Evolutionary conservation across 2,888 invertebrate genomes (phyloP).

Genomic region (Thyatira batis): DNA sequence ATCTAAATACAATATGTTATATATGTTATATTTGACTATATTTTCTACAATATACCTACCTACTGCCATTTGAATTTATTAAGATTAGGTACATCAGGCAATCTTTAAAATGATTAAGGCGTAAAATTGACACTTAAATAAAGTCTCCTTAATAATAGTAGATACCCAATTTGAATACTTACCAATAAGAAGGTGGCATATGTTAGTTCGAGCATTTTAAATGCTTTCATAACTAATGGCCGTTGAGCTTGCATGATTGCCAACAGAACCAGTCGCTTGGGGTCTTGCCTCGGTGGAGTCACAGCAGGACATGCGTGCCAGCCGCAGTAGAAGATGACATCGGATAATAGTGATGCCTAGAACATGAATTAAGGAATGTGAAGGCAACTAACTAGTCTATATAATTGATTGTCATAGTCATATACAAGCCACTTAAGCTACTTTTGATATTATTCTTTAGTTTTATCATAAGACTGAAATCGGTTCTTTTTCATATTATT

Average conservation of each 20-base stretch:
- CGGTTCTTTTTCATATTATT: background rate
- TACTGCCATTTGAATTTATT: too few species aligned
- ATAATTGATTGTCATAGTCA: background rate
- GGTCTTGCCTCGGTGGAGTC: conserved; percentile 32
- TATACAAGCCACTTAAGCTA: too few species aligned
- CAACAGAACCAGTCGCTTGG: conserved; percentile 53
- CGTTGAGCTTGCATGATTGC: conserved; percentile 63
- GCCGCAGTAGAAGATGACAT: conserved; percentile 70
- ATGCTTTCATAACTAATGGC: conserved; percentile 73
- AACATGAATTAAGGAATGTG: conserved; percentile 5
- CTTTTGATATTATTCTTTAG: too few species aligned
- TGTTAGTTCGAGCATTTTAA: conserved; percentile 69
- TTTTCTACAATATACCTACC: too few species aligned
- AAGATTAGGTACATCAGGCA: too few species aligned
- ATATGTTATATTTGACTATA: too few species aligned
- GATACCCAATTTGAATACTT: too few species aligned
- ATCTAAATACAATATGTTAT: too few species aligned
- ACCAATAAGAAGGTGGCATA: conserved; percentile 66
- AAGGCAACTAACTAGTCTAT: background rate
- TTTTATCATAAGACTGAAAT: too few species aligned
- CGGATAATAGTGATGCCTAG: conserved; percentile 63
- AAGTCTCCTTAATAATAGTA: too few species aligned
- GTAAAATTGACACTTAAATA: too few species aligned
- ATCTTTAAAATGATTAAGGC: too few species aligned
- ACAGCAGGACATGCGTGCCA: conserved; percentile 55